These are phyloP conservation scores for Ptilodon capucinus DNA, from an alignment of 2,888 invertebrate species.

Conservation along the genomic window DNA sequence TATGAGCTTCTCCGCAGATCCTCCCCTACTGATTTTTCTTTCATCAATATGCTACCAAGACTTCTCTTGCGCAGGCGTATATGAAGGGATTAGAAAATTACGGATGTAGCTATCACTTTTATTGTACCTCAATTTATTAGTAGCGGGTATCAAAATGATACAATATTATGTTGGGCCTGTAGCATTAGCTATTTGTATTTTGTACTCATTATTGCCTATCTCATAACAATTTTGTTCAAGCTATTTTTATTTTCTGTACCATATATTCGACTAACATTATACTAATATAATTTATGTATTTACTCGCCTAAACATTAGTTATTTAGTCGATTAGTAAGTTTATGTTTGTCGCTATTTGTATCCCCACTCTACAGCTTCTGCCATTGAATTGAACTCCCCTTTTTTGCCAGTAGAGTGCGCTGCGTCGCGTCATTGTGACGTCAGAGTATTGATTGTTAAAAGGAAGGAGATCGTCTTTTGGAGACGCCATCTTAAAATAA, in stretches of 20 bases:
- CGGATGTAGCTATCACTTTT: neutral
- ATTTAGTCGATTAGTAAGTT: neutral
- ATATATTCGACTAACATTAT: too few species aligned
- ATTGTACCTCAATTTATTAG: neutral
- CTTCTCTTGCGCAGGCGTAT: constrained; percentile 66
- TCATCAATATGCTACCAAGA: constrained; percentile 70
- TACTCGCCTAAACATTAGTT: neutral
- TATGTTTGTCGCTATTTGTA: neutral
- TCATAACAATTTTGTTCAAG: too few species aligned
- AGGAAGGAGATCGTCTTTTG: constrained; percentile 77
- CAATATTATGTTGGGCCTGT: too few species aligned
- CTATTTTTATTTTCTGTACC: too few species aligned
- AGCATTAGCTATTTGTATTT: too few species aligned
- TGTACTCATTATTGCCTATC: too few species aligned
- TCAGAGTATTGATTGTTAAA: constrained; percentile 76
- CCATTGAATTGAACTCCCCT: too few species aligned
- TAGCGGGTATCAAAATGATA: too few species aligned
- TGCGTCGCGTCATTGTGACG: constrained; percentile 78
- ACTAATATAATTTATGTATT: neutral
- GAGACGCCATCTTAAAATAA: constrained; percentile 82
- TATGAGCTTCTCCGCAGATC: constrained; percentile 76
- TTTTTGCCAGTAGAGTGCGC: constrained; percentile 56
- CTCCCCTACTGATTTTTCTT: constrained; percentile 75
- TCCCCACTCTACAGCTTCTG: neutral
- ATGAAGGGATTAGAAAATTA: constrained; percentile 36